phyloP scores from a whole-genome alignment of 2,113 vertebrate genomes.

The Mesitornis unicolor region DNA sequence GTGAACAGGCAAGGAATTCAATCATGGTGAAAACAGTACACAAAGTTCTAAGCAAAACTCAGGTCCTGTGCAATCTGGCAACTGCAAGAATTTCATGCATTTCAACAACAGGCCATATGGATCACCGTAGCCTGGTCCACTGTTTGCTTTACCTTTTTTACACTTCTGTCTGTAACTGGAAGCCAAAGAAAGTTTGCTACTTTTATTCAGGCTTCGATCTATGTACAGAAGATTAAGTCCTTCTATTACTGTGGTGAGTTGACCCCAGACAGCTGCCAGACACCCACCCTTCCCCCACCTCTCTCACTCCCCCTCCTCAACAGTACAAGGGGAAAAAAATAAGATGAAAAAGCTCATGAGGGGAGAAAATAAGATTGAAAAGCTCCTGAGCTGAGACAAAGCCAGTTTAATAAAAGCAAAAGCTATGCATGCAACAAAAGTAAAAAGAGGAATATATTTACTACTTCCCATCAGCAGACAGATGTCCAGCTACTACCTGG shows the following conservation, averaged over 20 bases:
- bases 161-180: not conserved
- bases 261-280: not conserved
- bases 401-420: not conserved
- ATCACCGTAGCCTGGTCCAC: not conserved
- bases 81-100: not conserved
- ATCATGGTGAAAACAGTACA: not conserved
- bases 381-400: not conserved
- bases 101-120: not conserved
- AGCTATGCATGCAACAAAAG: not conserved
- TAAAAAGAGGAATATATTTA: not conserved
- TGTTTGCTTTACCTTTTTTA: not conserved
- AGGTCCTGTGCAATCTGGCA: not conserved
- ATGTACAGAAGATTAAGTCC: not conserved
- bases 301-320: not conserved
- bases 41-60: not conserved
- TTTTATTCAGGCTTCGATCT: not conserved
- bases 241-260: not conserved
- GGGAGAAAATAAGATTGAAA: not conserved
- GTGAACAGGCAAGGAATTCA: not conserved
- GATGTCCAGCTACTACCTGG: not conserved
- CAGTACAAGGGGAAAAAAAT: not conserved
- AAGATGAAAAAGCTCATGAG: not conserved
- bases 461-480: not conserved
- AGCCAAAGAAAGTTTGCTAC: not conserved
- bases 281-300: rapidly evolving